Percentiles rank a stretch among this genome's conserved stretches.
phyloP scores from a whole-genome alignment of 2,888 invertebrate genomes.

The Nebria brevicollis region DNA sequence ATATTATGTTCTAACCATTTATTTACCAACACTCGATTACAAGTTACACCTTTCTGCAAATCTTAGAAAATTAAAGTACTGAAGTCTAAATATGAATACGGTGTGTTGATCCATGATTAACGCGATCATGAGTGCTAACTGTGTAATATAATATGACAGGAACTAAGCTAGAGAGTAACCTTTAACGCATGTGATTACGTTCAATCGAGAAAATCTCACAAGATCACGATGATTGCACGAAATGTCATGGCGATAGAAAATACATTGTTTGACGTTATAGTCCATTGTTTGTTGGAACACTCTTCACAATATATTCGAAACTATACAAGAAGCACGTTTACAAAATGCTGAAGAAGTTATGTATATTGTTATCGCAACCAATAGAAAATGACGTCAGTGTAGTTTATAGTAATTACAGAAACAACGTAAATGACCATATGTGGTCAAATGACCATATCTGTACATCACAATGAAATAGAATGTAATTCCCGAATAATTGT shows the following conservation, averaged over 20 bases:
- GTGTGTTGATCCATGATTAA: background rate
- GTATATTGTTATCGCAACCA: too few relatives aligned
- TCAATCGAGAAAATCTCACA: background rate
- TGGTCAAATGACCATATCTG: too few relatives aligned
- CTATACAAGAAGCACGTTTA: too few relatives aligned
- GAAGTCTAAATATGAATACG: background rate
- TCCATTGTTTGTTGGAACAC: background rate
- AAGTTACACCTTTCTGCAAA: too few relatives aligned
- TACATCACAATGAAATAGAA: too few relatives aligned
- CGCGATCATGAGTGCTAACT: background rate
- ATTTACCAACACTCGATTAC: background rate
- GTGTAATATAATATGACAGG: background rate
- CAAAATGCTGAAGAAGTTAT: too few relatives aligned
- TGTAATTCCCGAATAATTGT: too few relatives aligned
- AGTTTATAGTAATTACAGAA: too few relatives aligned
- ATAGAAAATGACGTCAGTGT: too few relatives aligned
- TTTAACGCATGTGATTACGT: background rate
- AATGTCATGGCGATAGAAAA: background rate
- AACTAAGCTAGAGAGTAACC: background rate
- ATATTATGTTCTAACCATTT: background rate
- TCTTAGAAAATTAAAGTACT: background rate
- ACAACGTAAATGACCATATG: too few relatives aligned
- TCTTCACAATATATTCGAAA: background rate
- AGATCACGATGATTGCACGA: background rate
- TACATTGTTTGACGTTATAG: background rate